These are phyloP conservation scores for Quadroppia sp. DNA, from an alignment of 2,888 invertebrate species.

Conservation along the genomic window DNA sequence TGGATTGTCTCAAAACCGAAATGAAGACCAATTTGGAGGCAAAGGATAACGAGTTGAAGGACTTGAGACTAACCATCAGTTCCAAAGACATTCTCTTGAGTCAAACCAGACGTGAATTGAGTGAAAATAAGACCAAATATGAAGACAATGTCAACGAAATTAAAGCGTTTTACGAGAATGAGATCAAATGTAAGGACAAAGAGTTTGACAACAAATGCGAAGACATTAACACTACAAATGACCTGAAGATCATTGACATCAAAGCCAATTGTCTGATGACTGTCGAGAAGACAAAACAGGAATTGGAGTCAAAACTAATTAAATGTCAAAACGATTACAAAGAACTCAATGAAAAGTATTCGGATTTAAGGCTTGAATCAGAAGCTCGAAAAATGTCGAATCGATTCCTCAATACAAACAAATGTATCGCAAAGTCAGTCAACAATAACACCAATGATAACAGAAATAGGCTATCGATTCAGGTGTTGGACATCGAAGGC, in stretches of 20 bases:
- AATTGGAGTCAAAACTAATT: conserved; percentile 1
- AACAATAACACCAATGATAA: background rate
- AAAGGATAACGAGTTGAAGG: background rate
- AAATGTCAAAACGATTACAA: background rate
- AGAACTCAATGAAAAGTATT: background rate
- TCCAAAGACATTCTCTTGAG: conserved; percentile 1
- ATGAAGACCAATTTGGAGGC: background rate
- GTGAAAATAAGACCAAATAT: background rate
- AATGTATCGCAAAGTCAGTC: background rate
- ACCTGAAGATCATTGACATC: conserved; percentile 17
- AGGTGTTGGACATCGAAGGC: background rate
- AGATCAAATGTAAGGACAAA: background rate
- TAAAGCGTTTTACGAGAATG: background rate
- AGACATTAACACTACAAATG: background rate
- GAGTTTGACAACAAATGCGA: background rate
- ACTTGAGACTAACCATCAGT: background rate
- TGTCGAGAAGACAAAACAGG: conserved; percentile 21
- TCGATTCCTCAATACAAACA: background rate
- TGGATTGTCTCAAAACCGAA: background rate
- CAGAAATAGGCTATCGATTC: background rate
- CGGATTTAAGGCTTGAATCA: conserved; percentile 7
- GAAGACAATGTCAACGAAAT: conserved; percentile 6
- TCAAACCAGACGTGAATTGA: conserved; percentile 1
- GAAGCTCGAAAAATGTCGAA: conserved; percentile 16
- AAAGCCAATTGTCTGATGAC: conserved; percentile 12